Conservation (phyloP, 1,140 invertebrate genomes). For the Formica exsecta region DNA sequence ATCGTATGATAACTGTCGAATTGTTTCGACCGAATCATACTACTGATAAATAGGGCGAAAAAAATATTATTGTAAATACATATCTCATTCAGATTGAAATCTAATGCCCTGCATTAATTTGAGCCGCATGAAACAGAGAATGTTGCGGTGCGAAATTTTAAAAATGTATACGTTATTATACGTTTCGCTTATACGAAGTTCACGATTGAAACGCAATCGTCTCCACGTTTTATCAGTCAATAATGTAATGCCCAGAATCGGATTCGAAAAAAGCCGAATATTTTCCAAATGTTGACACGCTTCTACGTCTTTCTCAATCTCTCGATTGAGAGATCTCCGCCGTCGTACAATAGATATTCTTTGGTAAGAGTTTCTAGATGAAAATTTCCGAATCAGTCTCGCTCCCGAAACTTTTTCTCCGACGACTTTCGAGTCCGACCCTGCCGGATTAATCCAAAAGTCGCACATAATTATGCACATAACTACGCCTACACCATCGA, state of each 20-base stretch:
- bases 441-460: conserved; percentile 24
- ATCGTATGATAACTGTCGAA: conserved; percentile 28
- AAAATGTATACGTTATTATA: background rate
- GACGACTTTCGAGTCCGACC: conserved; percentile 49
- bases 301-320: background rate
- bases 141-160: background rate
- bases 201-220: conserved; percentile 49
- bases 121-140: background rate
- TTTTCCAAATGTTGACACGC: background rate
- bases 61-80: conserved; percentile 5
- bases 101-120: background rate
- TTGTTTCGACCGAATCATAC: background rate
- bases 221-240: conserved; percentile 53
- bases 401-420: background rate
- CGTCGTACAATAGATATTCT: too few relatives aligned
- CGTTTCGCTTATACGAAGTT: background rate
- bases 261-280: conserved; percentile 31
- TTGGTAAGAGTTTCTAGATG: too few relatives aligned
- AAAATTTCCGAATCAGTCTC: background rate
- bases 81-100: conserved; percentile 6
- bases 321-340: too few relatives aligned
- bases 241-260: conserved; percentile 55
- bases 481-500: conserved; percentile 73
- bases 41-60: background rate
- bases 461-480: conserved; percentile 51